phyloP scores from a whole-genome alignment of 2,888 invertebrate species.

The Nymphalis polychloros region DNA sequence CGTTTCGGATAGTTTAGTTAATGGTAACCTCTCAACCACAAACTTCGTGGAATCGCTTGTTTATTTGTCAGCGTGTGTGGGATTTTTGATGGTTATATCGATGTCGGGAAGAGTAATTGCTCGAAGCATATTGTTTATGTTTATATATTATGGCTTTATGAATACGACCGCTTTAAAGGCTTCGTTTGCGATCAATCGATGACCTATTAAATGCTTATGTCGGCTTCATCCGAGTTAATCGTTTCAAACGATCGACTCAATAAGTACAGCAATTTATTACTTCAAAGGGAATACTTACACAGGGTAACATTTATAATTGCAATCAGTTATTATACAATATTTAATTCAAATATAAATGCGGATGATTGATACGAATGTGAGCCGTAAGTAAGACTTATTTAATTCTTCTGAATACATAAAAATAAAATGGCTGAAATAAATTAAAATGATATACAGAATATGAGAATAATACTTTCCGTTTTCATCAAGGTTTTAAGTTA shows the following conservation, averaged over 20 bases:
- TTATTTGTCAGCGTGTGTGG: constrained; percentile 53
- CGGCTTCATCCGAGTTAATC: constrained; percentile 34
- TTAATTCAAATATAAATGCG: constrained; percentile 2
- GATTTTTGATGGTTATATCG: constrained; percentile 44
- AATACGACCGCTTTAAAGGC: constrained; percentile 23
- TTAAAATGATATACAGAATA: too few species aligned
- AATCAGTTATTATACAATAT: background rate
- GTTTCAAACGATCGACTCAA: constrained; percentile 35
- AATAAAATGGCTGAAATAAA: too few species aligned
- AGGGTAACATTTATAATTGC: constrained; percentile 12
- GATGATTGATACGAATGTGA: background rate
- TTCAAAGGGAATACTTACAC: constrained; percentile 26
- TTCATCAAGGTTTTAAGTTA: too few species aligned
- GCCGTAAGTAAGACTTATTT: background rate
- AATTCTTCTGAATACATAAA: background rate
- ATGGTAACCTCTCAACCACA: constrained; percentile 41
- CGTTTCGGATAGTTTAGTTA: background rate
- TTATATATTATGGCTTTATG: constrained; percentile 23
- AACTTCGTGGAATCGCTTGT: constrained; percentile 49
- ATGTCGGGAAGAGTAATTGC: constrained; percentile 39
- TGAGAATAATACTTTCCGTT: too few species aligned
- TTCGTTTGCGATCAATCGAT: constrained; percentile 31
- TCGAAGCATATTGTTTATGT: constrained; percentile 31
- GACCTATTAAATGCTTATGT: constrained; percentile 35
- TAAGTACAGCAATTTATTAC: constrained; percentile 27